Evolutionary conservation across 2,797 vertebrate genomes (phyloP), one percentile per base, ranked within the genome.

Genomic region (Sebastes steindachneri): DNA sequence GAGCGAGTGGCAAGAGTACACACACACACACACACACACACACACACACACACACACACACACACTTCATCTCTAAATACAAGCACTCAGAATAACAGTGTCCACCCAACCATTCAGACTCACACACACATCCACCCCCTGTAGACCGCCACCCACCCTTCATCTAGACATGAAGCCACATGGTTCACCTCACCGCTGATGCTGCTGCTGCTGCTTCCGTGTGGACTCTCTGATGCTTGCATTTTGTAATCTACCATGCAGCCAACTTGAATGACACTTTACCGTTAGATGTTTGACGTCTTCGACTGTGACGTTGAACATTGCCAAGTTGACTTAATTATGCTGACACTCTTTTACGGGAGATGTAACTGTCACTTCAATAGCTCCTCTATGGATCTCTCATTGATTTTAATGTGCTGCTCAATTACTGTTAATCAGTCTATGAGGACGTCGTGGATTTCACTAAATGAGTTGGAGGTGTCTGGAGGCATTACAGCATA

Each of bases 361-460:
- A 73, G 68, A 23, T 59, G 35, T 68, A 21, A 54, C 45, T 75
- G 79, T 82, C 82, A 59, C 11, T 75, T 78, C 77, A 70, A 26
- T 51, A 15, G 19, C 77, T 60, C 58, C 58, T 75, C 41, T 10
- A 29, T 77, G 65, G 65, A 58, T 79, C 29, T 75, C n/a, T 23
- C 29, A 78, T 70, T 73, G 76, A 88, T 80, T 88, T 54, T n/a
- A 60, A 68, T 66, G 84, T 48, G n/a, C 55, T 68, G n/a, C 29
- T 72, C 73, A 19, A 68, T 77, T 62, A 68, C 59, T 64, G 45
- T 55, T 62, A 12, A 73, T 82, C 48, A 68, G 23, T 75, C 57
- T 7, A 3, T 55, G 60, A 53, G 25, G 68, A 69, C 12, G 35
- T 19, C 1, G 17, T 67, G 31, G 64, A 45, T 41, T 75, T 62